phyloP scores from a whole-genome alignment of 2,113 vertebrate species.

The Ascaphus truei region DNA sequence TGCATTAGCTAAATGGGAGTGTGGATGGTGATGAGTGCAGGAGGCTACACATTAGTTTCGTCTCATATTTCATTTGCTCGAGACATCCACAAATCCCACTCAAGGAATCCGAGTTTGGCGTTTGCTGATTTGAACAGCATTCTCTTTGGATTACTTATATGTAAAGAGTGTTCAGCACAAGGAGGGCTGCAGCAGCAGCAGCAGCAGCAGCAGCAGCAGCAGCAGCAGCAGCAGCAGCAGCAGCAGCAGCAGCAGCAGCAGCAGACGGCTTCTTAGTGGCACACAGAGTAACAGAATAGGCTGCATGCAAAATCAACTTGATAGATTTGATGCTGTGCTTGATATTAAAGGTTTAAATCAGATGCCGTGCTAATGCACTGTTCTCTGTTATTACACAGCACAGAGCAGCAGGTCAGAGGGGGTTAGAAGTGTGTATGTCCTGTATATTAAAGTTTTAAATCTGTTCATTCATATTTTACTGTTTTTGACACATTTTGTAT shows the following conservation, averaged over 20 bases:
- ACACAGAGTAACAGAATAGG: no score
- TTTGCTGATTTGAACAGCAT: not conserved
- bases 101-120: not conserved
- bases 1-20: not conserved
- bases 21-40: not conserved
- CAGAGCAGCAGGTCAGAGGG: not conserved
- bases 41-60: not conserved
- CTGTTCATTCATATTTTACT: constrained; percentile 18
- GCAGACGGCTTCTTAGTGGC: no score
- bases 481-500: not conserved
- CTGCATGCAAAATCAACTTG: no score
- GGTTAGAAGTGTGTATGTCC: not conserved
- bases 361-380: not conserved
- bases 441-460: constrained; percentile 36
- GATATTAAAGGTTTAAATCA: constrained; percentile 32
- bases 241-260: no score
- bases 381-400: not conserved
- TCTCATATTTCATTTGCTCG: not conserved
- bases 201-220: no score
- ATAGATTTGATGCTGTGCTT: no score
- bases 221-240: no score
- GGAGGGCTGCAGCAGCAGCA: no score
- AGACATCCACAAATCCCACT: not conserved
- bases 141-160: no score
- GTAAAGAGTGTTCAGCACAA: no score